These are phyloP conservation scores for Nycticryphes semicollaris DNA, from an alignment of 2,113 vertebrate genomes.

Conservation along the genomic window DNA sequence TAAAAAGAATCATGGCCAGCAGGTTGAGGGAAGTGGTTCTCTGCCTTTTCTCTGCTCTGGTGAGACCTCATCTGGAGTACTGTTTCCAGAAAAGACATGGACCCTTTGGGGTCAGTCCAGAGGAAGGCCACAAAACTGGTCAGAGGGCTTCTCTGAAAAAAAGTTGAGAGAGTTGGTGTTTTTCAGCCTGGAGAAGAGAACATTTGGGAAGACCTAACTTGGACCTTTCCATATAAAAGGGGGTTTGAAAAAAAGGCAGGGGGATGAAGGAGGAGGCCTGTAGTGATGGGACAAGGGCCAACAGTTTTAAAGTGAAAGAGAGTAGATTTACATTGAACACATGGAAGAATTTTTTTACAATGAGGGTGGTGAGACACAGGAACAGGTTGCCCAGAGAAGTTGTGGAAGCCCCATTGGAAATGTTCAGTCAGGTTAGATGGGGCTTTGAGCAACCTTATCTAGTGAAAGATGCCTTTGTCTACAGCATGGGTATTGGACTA, in stretches of 20 bases:
- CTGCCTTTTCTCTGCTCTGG: accelerated
- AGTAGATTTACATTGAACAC: neutral
- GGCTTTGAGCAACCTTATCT: neutral
- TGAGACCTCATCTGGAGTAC: neutral
- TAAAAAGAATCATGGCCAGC: neutral
- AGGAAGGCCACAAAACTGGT: accelerated
- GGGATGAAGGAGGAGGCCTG: neutral
- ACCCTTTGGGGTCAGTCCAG: neutral
- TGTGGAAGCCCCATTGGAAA: neutral
- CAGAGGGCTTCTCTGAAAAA: neutral
- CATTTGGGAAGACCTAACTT: neutral
- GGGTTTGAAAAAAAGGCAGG: neutral
- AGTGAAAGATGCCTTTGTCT: neutral
- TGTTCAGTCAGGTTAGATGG: neutral
- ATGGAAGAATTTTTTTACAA: neutral
- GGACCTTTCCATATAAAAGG: neutral
- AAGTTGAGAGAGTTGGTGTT: neutral
- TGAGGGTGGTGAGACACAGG: neutral
- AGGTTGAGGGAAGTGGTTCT: neutral
- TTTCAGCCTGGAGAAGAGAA: neutral
- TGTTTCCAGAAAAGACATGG: neutral
- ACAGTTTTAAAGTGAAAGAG: neutral
- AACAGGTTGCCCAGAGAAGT: neutral
- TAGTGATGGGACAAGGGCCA: neutral
- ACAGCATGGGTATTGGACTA: neutral